Percentiles rank a stretch among this genome's conserved stretches.
Conservation (phyloP, 2,888 invertebrate species). For the Ormia ochracea region DNA sequence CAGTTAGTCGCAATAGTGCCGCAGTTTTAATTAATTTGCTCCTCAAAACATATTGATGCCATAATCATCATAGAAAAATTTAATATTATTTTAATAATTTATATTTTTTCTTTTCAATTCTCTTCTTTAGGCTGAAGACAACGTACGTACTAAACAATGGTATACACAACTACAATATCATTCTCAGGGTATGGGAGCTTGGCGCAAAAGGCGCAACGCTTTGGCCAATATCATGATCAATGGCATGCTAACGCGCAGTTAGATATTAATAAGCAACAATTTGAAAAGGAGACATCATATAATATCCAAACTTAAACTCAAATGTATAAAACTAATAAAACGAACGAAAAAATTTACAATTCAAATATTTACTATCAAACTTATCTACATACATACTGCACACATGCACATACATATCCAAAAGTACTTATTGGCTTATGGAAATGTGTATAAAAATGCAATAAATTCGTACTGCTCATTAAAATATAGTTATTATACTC, state of each 20-base stretch:
- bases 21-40: no score
- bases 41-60: not conserved
- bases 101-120: constrained; percentile 2
- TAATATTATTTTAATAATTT: not conserved
- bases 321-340: constrained; percentile 44
- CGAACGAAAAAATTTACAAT: constrained; percentile 29
- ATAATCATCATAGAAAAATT: not conserved
- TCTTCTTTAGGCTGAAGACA: constrained; percentile 88
- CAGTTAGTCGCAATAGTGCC: no score
- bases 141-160: constrained; percentile 91
- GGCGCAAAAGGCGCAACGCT: constrained; percentile 94
- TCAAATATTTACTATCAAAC: constrained; percentile 19
- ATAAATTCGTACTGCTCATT: no score
- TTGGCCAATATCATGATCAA: constrained; percentile 98
- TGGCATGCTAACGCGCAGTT: constrained; percentile 80
- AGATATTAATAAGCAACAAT: not conserved
- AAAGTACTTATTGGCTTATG: not conserved
- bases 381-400: not conserved
- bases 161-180: constrained; percentile 92
- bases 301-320: constrained; percentile 13
- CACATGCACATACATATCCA: not conserved
- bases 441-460: constrained; percentile 7
- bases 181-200: constrained; percentile 93
- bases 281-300: not conserved
- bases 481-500: constrained; percentile 13